These are phyloP conservation scores for Proteles cristata DNA, from an alignment of 2,113 vertebrate genomes.

Conservation along the genomic window DNA sequence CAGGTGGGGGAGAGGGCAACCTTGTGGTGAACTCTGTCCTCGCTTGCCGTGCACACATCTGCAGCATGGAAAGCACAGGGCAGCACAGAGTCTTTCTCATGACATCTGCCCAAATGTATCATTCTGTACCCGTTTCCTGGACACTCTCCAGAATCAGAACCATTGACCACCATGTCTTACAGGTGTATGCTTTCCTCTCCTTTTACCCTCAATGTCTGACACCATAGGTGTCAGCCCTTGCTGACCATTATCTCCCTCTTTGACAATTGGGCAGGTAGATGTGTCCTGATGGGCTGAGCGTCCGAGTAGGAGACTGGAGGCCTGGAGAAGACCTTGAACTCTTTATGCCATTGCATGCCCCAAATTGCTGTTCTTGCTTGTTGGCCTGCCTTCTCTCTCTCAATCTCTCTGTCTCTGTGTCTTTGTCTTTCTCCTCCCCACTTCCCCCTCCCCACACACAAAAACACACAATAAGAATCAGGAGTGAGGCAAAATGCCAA, in stretches of 20 bases:
- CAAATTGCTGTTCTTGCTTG: background rate
- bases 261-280: background rate
- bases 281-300: background rate
- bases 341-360: background rate
- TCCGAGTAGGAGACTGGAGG: background rate
- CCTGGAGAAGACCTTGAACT: background rate
- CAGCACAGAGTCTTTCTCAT: background rate
- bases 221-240: background rate
- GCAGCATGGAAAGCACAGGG: background rate
- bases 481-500: background rate
- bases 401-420: background rate
- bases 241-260: background rate
- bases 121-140: background rate
- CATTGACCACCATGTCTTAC: background rate
- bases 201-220: background rate
- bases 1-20: background rate
- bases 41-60: background rate
- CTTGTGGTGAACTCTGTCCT: background rate
- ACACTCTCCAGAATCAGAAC: background rate
- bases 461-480: background rate
- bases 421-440: background rate
- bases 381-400: background rate
- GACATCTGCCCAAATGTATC: background rate
- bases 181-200: background rate
- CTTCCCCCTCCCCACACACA: background rate